These are phyloP conservation scores for Arenaria interpres DNA, from an alignment of 2,113 vertebrate genomes.

Conservation along the genomic window DNA sequence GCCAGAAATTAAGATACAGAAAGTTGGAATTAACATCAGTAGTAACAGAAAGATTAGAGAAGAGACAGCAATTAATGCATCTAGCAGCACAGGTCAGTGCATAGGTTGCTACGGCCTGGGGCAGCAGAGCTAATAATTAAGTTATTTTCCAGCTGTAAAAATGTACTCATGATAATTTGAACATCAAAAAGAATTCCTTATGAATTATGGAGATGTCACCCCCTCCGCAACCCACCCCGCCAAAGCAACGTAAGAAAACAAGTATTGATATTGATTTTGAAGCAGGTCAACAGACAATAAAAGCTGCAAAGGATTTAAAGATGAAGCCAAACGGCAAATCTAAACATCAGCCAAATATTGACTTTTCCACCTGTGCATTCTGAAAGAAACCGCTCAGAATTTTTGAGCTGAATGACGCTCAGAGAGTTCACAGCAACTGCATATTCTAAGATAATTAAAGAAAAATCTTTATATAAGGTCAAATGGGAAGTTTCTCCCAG, in stretches of 20 bases:
- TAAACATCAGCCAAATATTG: not conserved
- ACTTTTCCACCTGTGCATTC: not conserved
- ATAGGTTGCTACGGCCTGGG: not conserved
- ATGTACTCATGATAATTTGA: not conserved
- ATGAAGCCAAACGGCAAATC: not conserved
- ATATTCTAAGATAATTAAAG: not conserved
- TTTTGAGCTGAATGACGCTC: not conserved
- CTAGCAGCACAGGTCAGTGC: not conserved
- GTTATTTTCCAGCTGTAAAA: not conserved
- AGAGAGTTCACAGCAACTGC: not conserved
- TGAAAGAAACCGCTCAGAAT: not conserved
- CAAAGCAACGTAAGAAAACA: not conserved
- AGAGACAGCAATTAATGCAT: slow-evolving; percentile 35
- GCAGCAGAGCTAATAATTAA: not conserved
- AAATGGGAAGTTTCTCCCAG: not conserved
- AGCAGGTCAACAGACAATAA: not conserved
- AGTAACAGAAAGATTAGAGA: slow-evolving; percentile 74
- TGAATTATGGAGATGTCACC: not conserved
- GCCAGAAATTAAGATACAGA: slow-evolving; percentile 84
- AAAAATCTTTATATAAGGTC: not conserved
- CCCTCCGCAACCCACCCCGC: not conserved
- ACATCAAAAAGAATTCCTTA: not conserved
- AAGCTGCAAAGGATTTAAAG: not conserved
- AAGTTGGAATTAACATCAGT: slow-evolving; percentile 69
- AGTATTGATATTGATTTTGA: not conserved